A percentile compares a stretch with the other conserved stretches of the same genome.
phyloP scores from a whole-genome alignment of 1,140 invertebrate species.

The Apis dorsata region DNA sequence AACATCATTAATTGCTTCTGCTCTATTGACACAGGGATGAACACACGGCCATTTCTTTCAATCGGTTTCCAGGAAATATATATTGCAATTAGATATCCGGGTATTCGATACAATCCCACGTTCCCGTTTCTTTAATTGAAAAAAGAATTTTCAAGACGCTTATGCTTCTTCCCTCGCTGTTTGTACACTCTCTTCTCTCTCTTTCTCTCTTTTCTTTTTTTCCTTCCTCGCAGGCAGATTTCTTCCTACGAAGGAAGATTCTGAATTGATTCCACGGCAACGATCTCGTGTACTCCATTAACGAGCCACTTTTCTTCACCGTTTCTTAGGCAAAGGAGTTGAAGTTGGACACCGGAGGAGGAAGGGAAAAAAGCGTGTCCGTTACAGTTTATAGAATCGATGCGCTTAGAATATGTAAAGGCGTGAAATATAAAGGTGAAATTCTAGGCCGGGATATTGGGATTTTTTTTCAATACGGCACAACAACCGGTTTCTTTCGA shows the following conservation, averaged over 20 bases:
- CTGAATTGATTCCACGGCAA: not conserved
- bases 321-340: not conserved
- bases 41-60: constrained; percentile 41
- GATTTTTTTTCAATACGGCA: not conserved
- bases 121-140: constrained; percentile 50
- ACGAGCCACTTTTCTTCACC: not conserved
- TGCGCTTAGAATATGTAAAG: not conserved
- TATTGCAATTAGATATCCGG: constrained; percentile 51
- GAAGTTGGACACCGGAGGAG: not conserved
- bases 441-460: not conserved
- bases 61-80: constrained; percentile 2
- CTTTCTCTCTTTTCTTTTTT: too few species aligned
- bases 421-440: not conserved
- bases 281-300: not conserved
- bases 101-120: constrained; percentile 45
- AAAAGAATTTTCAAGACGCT: constrained; percentile 22
- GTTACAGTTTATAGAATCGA: constrained; percentile 6
- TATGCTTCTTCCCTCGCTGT: not conserved
- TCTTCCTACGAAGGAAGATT: not conserved
- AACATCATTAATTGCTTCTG: constrained; percentile 52
- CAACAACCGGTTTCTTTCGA: not conserved
- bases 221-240: not conserved
- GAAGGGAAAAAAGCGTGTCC: not conserved
- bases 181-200: not conserved
- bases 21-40: constrained; percentile 48